These are phyloP conservation scores for Grallaria varia DNA, from an alignment of 2,113 vertebrate species.

Conservation along the genomic window DNA sequence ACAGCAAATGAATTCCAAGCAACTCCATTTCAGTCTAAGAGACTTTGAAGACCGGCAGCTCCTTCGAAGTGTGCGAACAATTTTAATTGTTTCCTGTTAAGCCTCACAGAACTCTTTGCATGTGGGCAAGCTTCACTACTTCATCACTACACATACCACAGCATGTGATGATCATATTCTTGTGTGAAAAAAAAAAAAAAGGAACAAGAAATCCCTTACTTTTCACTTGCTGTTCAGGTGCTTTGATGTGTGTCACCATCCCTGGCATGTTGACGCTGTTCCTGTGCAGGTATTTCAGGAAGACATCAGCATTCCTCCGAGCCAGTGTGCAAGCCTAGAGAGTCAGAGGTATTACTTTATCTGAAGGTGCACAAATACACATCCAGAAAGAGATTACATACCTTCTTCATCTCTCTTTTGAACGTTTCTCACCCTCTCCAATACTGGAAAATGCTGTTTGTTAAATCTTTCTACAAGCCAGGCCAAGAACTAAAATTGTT, in stretches of 20 bases:
- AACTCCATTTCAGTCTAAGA: neutral
- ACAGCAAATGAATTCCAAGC: neutral
- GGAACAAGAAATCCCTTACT: conserved; percentile 77
- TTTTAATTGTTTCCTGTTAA: conserved; percentile 6
- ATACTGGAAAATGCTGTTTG: neutral
- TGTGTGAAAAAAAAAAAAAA: neutral
- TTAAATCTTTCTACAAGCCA: neutral
- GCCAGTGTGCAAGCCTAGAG: conserved; percentile 94
- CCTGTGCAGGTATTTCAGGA: conserved; percentile 97
- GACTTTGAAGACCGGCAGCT: neutral
- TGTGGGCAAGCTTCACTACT: neutral
- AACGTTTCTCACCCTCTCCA: neutral
- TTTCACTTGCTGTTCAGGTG: conserved; percentile 98
- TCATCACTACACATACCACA: neutral
- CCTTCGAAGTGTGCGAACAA: neutral
- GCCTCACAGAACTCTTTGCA: neutral
- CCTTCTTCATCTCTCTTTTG: neutral
- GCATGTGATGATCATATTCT: neutral
- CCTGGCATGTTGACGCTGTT: conserved; percentile 99
- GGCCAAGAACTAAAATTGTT: neutral
- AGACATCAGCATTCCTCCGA: conserved; percentile 94
- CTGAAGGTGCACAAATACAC: neutral
- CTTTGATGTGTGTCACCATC: conserved; percentile 97
- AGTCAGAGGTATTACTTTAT: neutral
- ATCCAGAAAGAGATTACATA: neutral